Percentiles rank a stretch among this genome's conserved stretches.
These are phyloP conservation scores for Schizaphis graminum DNA, from an alignment of 2,888 invertebrate genomes.

Conservation along the genomic window DNA sequence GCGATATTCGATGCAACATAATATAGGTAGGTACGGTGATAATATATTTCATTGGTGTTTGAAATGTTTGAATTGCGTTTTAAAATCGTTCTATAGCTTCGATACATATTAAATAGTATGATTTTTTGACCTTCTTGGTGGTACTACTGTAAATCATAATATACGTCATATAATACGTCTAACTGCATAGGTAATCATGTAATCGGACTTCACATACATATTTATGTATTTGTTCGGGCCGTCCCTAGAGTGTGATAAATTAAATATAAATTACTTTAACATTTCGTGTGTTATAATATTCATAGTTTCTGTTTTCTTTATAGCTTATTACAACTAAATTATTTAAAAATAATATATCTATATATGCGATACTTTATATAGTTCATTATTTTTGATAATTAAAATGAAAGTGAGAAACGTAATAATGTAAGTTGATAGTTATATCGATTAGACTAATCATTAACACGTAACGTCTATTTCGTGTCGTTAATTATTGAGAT, in stretches of 20 bases:
- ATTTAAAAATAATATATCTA: not conserved
- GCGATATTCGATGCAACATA: not conserved
- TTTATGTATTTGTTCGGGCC: conserved; percentile 7
- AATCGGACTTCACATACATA: not conserved
- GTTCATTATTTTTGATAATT: not conserved
- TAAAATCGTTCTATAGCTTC: not conserved
- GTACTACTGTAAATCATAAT: not conserved
- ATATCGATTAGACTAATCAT: not conserved
- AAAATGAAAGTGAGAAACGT: not conserved
- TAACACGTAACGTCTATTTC: not conserved
- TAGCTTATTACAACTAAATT: not conserved
- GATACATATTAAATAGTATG: not conserved
- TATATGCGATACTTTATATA: not conserved
- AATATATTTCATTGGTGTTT: not conserved
- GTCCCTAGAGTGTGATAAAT: conserved; percentile 27
- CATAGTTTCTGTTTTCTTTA: not conserved
- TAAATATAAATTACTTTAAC: not conserved
- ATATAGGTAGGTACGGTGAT: not conserved
- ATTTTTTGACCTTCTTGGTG: not conserved
- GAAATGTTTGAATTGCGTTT: not conserved
- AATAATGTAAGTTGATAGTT: not conserved
- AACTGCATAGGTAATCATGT: conserved; percentile 29
- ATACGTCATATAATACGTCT: not conserved
- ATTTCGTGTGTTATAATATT: not conserved
- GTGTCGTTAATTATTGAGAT: not conserved